Evolutionary conservation across 2,888 invertebrate species (phyloP), one percentile per base, ranked within the genome.

Genomic region (Coleophora deauratella): DNA sequence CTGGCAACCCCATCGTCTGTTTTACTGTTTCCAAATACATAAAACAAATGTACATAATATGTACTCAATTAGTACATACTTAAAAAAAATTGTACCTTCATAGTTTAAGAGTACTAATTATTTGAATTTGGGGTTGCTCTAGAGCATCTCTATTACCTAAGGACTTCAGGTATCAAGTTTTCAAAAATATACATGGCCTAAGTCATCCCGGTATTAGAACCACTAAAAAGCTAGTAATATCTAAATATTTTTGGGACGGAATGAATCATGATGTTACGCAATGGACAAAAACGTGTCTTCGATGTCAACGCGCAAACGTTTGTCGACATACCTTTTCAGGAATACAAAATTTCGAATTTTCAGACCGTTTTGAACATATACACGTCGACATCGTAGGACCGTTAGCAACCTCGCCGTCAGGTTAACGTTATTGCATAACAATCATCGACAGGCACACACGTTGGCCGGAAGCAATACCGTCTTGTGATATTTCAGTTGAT

Each of bases 401-500:
- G 8, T 27, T 36, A 11, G 2, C 36, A 3, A 27, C 11, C 2
- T 11, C 36, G 10, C 14, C 10, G 2, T 27, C n/a, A 3, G 36
- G 27, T 9, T 11, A 36, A 7, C n/a, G 28, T 2, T 36, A 27
- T 15, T 11, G 3, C 3, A 12, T 36, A 10, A 27, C 27, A n/a
- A 27, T 36, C 8, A 36, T 27, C 13, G 21, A 38, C 14, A 15
- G 15, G 14, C 14, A 8, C n/a, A 54, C 52, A 9, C 27, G 49
- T 6, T 56, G 59, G 57, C 55, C 57, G 1, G 55, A 58, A 42
- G 55, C 48, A 1, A 33, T 45, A 27, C 52, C 54, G 1, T 31
- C 50, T 2, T 8, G 21, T n/a, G 51, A 52, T 9, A 52, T 50
- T 14, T 43, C 45, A 10, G 53, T 50, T 1, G 49, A 52, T 9